Percentiles rank a stretch among this genome's conserved stretches.
Evolutionary conservation across 2,113 vertebrate genomes (phyloP).

Genomic region (Ciconia boyciana): DNA sequence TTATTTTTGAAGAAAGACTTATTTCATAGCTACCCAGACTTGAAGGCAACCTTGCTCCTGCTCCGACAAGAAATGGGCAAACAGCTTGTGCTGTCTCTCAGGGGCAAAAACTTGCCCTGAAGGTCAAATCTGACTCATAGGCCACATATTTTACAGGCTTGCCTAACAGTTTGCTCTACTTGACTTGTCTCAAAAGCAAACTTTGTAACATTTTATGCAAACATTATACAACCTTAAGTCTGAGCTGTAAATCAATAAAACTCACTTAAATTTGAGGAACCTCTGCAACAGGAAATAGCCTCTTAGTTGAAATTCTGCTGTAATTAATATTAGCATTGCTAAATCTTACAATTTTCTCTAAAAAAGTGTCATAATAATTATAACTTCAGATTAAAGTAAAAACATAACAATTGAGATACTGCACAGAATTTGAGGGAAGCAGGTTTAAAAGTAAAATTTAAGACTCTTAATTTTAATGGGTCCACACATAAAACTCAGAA

Average conservation of each 20-base stretch:
- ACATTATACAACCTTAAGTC: conserved; percentile 11
- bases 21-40: not conserved
- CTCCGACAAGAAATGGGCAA: not conserved
- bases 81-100: not conserved
- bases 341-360: not conserved
- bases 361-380: not conserved
- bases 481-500: not conserved
- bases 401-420: not conserved
- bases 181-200: conserved; percentile 15
- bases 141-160: not conserved
- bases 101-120: not conserved
- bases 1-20: not conserved
- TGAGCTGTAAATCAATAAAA: conserved; percentile 5
- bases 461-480: not conserved
- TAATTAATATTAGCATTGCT: not conserved
- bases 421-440: not conserved
- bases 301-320: not conserved
- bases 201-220: conserved; percentile 20
- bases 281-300: not conserved
- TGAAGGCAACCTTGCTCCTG: not conserved
- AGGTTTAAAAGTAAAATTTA: not conserved
- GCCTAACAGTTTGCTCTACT: not conserved
- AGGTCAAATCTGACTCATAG: conserved; percentile 10
- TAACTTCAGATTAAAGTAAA: not conserved
- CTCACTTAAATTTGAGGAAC: not conserved